Percentiles rank a stretch among this genome's conserved stretches.
Evolutionary conservation across 2,113 vertebrate species (phyloP).

Genomic region (Anser brachyrhynchus): DNA sequence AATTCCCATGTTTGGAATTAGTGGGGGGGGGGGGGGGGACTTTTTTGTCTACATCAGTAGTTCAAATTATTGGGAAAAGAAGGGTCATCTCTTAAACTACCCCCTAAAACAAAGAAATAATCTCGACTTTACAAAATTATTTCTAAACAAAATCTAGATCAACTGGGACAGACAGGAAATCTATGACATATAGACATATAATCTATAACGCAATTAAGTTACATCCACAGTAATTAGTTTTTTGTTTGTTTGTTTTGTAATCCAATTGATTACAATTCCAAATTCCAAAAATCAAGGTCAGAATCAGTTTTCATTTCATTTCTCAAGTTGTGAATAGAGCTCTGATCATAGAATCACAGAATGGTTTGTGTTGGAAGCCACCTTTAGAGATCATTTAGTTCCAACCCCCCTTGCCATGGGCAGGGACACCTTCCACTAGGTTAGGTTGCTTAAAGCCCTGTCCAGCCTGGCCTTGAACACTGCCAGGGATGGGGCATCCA

Average conservation of each 20-base stretch:
- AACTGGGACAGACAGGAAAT: not conserved
- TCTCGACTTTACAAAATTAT: not conserved
- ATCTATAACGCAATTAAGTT: not conserved
- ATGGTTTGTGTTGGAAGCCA: no score
- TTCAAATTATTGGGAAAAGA: not conserved
- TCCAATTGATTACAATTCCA: not conserved
- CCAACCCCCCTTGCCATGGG: no score
- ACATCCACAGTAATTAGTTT: not conserved
- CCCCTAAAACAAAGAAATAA: not conserved
- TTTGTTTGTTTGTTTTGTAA: not conserved
- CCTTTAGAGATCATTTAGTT: no score
- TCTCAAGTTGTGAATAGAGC: not conserved
- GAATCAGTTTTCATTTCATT: not conserved
- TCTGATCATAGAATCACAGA: not conserved
- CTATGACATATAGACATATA: not conserved
- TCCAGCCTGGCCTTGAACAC: not conserved
- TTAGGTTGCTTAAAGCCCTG: not conserved
- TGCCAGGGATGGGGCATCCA: no score
- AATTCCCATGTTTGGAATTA: not conserved
- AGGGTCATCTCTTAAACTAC: not conserved
- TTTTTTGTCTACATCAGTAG: not conserved
- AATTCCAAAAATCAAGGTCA: not conserved
- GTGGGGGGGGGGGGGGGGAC: accelerated
- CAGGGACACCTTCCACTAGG: not conserved
- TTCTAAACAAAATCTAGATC: not conserved